Base-by-base conservation (phyloP, 1,140 invertebrate genomes). In the Rhizoglyphus robini region DNA sequence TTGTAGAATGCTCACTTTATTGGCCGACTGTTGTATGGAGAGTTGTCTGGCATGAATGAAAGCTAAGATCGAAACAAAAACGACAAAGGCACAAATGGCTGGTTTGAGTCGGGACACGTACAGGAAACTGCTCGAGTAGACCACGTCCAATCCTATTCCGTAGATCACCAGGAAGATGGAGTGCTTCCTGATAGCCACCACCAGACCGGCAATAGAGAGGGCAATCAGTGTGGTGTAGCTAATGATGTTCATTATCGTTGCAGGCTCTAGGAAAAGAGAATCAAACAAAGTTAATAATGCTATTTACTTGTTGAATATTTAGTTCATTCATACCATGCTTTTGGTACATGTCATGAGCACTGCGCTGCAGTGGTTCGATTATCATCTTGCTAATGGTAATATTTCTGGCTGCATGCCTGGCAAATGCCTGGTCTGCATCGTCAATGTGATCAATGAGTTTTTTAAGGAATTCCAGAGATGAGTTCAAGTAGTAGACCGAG, bases 21-120 rank as follows among this genome's bases (percentile, higher is more conserved):
- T 11, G 4, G 3, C 15, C 13, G 38, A 60, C 13, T 60, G 31
- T 60, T 60, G 15, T 32, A 29, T 29, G 13, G 15, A 20, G n/a
- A 60, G 13, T 11, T 60, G 58, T 11, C 27, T 29, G 1, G 3
- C 2, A 3, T 29, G 58, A 32, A 60, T 3, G 27, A n/a, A 60
- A n/a, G 27, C 27, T n/a, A 60, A 11, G 36, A 60, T 60, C 1
- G 58, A 60, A n/a, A 60, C 58, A 32, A 60, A 60, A 23, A 60
- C 58, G n/a, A 60, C 29, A 34, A 60, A 32, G 2, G 58, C 15
- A 32, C 58, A 60, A 60, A 29, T 3, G 1, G 11, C 2, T 27
- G 58, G 27, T 46, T 15, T 15, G 15, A 60, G 1, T 34, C 58
- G 58, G 3, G 58, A 15, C 11, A 15, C 15, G 27, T 60, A 60